A percentile compares a stretch with the other conserved stretches of the same genome.
Evolutionary conservation across 1,140 invertebrate genomes (phyloP).

Genomic region (Dendroctonus ponderosae): DNA sequence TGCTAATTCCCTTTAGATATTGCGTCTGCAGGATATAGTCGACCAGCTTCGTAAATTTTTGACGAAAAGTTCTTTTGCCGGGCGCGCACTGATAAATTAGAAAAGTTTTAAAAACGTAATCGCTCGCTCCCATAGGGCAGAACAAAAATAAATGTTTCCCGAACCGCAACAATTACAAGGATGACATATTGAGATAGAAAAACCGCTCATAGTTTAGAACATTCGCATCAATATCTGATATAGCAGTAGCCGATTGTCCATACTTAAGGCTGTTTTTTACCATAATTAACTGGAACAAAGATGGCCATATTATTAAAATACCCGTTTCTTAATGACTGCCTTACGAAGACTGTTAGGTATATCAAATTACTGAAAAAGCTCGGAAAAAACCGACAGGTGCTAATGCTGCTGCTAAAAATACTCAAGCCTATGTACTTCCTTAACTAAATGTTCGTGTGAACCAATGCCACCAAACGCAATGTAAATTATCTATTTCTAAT

Average conservation of each 20-base stretch:
- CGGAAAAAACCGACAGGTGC: constrained; percentile 8
- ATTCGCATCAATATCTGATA: too few relatives aligned
- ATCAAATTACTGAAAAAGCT: constrained; percentile 15
- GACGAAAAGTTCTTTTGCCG: constrained; percentile 22
- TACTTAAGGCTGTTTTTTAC: not conserved
- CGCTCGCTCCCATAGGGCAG: constrained; percentile 9
- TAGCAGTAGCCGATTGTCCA: not conserved
- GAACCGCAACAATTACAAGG: constrained; percentile 5
- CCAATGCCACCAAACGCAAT: too few relatives aligned
- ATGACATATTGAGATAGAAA: not conserved
- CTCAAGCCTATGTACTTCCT: too few relatives aligned
- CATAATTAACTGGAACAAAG: not conserved
- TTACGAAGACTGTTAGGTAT: constrained; percentile 10
- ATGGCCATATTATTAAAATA: constrained; percentile 2
- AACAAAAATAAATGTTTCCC: constrained; percentile 10
- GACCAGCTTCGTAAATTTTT: constrained; percentile 17
- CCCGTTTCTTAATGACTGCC: constrained; percentile 18
- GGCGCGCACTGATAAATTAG: constrained; percentile 21
- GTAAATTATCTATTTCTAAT: too few relatives aligned
- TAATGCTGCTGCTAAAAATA: not conserved
- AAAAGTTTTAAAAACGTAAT: constrained; percentile 29
- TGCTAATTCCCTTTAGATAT: constrained; percentile 31
- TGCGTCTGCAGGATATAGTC: constrained; percentile 27
- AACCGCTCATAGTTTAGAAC: too few relatives aligned
- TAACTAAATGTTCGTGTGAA: too few relatives aligned